phyloP scores from a whole-genome alignment of 2,888 invertebrate genomes.

The Galeopsomyia nigrocyanea region DNA sequence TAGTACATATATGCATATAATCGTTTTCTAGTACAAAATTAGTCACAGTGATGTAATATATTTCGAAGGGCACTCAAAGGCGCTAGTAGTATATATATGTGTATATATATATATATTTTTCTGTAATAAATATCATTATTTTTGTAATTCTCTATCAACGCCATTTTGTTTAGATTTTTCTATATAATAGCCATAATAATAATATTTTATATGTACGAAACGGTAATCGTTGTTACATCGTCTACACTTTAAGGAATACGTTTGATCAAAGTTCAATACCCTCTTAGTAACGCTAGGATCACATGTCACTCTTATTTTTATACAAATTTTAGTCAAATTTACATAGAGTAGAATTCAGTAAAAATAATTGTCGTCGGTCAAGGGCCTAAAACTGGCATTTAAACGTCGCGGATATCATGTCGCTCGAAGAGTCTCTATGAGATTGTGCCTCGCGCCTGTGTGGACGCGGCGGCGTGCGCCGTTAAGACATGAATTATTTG shows the following conservation, averaged over 20 bases:
- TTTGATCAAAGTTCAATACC: background rate
- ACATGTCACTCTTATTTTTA: conserved; percentile 3
- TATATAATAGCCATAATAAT: conserved; percentile 18
- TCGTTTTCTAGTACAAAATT: conserved; percentile 54
- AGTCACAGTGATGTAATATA: conserved; percentile 41
- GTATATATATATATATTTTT: too few relatives aligned
- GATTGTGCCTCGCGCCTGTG: conserved; percentile 21
- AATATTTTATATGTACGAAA: conserved; percentile 6
- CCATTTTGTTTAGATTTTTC: too few relatives aligned
- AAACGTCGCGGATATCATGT: conserved; percentile 13
- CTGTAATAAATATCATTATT: background rate
- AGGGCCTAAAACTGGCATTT: conserved; percentile 28
- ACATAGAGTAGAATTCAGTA: conserved; percentile 28
- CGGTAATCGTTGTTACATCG: conserved; percentile 11
- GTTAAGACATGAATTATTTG: too few relatives aligned
- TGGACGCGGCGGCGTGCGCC: background rate
- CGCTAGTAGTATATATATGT: conserved; percentile 16
- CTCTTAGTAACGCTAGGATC: conserved; percentile 15
- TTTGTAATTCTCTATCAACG: conserved; percentile 22
- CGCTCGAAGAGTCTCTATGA: conserved; percentile 21
- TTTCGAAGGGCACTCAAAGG: conserved; percentile 47
- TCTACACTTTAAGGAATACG: background rate
- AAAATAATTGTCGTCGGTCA: conserved; percentile 27
- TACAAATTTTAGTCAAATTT: conserved; percentile 2
- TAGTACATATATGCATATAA: conserved; percentile 7